phyloP scores from a whole-genome alignment of 2,797 vertebrate species.

The Sebastes trivittatus region DNA sequence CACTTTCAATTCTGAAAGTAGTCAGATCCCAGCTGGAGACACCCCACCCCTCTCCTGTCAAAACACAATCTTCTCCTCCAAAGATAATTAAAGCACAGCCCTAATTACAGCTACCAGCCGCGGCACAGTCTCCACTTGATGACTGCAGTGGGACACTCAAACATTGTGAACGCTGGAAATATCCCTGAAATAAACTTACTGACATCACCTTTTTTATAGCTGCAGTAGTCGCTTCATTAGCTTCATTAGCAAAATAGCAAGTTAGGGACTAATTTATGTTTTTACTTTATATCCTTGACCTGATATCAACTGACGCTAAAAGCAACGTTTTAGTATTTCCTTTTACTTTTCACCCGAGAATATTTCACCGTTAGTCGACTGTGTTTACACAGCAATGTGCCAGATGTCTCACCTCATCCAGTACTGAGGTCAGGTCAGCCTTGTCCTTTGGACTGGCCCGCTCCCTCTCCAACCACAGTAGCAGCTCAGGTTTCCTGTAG shows the following conservation, averaged over 20 bases:
- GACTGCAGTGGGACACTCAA: slow-evolving; percentile 64
- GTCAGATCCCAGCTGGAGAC: slow-evolving; percentile 59
- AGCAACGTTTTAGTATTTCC: neutral
- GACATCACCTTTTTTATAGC: slow-evolving; percentile 28
- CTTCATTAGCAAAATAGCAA: neutral
- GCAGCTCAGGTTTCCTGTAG: slow-evolving; percentile 82
- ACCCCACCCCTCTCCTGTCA: slow-evolving; percentile 66
- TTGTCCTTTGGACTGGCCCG: slow-evolving; percentile 80
- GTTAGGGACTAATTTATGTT: slow-evolving; percentile 5
- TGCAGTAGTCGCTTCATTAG: neutral
- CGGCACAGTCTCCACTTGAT: slow-evolving; percentile 57
- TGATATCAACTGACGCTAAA: neutral
- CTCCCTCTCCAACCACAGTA: slow-evolving; percentile 82
- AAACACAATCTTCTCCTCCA: slow-evolving; percentile 75
- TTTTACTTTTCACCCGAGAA: neutral
- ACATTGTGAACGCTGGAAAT: slow-evolving; percentile 68
- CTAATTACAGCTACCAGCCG: slow-evolving; percentile 77
- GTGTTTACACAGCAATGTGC: slow-evolving; percentile 18
- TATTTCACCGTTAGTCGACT: neutral
- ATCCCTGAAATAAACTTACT: slow-evolving; percentile 58
- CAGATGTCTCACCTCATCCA: slow-evolving; percentile 83
- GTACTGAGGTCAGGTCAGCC: slow-evolving; percentile 72
- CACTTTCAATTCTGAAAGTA: slow-evolving; percentile 51
- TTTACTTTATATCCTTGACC: neutral
- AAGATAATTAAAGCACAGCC: slow-evolving; percentile 76